These are phyloP conservation scores for Nephrocerus scutellatus DNA, from an alignment of 2,888 invertebrate species.

Conservation along the genomic window DNA sequence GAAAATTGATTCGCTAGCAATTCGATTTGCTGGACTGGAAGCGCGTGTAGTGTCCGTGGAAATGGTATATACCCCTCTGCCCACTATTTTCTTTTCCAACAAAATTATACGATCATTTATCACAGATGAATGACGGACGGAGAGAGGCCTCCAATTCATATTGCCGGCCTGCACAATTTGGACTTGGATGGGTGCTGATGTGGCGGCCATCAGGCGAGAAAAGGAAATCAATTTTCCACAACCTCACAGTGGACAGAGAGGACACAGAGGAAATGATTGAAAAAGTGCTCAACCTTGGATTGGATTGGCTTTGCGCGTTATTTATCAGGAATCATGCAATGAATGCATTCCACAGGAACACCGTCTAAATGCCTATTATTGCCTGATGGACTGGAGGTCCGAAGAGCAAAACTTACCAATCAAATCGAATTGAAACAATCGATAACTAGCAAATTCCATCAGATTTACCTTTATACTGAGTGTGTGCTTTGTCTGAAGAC, in stretches of 20 bases:
- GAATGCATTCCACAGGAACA: no score
- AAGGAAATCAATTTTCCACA: conserved; percentile 22
- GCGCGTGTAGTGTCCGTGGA: not conserved
- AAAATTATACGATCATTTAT: no score
- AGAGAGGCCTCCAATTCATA: no score
- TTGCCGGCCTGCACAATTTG: not conserved
- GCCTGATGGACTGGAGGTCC: conserved; percentile 20
- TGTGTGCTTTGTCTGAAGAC: no score
- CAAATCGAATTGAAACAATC: conserved; percentile 23
- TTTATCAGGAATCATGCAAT: no score
- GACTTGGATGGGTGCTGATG: not conserved
- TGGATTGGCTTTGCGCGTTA: conserved; percentile 20
- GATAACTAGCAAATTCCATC: no score
- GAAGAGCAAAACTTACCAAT: conserved; percentile 22
- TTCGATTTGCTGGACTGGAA: not conserved
- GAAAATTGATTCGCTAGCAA: conserved; percentile 10
- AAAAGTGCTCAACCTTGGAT: conserved; percentile 22
- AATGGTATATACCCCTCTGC: not conserved
- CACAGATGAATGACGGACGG: no score
- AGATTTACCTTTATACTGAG: no score
- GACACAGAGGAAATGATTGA: conserved; percentile 19
- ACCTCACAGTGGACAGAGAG: conserved; percentile 8
- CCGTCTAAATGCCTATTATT: no score
- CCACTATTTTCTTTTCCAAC: not conserved
- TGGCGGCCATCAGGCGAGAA: not conserved